A percentile compares a stretch with the other conserved stretches of the same genome.
Evolutionary conservation across 2,113 vertebrate species (phyloP).

Genomic region (Rhadina sibilatrix): DNA sequence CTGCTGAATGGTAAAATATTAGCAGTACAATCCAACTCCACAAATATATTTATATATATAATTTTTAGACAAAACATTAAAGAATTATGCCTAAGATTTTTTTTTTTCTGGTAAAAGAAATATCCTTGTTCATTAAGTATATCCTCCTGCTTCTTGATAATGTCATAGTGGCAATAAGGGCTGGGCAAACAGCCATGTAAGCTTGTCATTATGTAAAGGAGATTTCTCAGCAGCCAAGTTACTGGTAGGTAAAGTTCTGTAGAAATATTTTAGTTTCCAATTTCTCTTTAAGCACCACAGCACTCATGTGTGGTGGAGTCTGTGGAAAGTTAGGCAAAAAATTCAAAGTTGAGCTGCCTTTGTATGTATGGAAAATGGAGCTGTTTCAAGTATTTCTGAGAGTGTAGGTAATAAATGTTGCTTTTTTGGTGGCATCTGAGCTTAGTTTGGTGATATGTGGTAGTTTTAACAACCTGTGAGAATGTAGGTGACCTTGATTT

Average conservation of each 20-base stretch:
- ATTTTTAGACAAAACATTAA: neutral
- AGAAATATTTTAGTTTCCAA: neutral
- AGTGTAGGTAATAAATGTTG: neutral
- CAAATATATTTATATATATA: neutral
- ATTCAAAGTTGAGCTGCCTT: neutral
- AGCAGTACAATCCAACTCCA: neutral
- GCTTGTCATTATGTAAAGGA: neutral
- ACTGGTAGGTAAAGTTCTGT: neutral
- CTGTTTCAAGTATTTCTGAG: neutral
- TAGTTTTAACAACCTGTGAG: neutral
- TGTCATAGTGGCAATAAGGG: neutral
- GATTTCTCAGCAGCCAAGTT: neutral
- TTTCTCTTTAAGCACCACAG: neutral
- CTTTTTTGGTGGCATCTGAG: neutral
- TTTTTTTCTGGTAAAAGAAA: neutral
- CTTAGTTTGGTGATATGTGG: neutral
- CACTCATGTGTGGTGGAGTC: neutral
- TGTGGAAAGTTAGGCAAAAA: neutral
- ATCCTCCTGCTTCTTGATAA: neutral
- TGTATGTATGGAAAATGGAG: neutral
- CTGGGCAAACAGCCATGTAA: neutral
- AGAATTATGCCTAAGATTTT: neutral
- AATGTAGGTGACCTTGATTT: neutral
- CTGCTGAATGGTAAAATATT: neutral
- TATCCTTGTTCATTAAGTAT: neutral